These are phyloP conservation scores for Carettochelys insculpta DNA, from an alignment of 2,113 vertebrate genomes.

Conservation along the genomic window DNA sequence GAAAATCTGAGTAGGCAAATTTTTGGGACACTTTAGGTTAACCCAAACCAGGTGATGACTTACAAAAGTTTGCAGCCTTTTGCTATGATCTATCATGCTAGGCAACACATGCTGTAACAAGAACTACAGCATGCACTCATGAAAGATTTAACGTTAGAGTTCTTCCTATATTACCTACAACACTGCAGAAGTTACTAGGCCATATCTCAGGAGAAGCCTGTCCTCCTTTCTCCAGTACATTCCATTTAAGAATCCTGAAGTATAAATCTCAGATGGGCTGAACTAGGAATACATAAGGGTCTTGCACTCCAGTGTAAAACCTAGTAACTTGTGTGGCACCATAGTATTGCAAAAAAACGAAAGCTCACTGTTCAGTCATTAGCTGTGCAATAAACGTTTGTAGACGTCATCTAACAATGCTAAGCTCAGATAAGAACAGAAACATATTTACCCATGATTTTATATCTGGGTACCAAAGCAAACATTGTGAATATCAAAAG, in stretches of 20 bases:
- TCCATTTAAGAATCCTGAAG: background rate
- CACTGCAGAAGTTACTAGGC: too few relatives aligned
- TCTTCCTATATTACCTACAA: too few relatives aligned
- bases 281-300: background rate
- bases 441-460: background rate
- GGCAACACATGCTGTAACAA: background rate
- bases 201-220: too few relatives aligned
- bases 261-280: background rate
- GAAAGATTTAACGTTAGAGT: too few relatives aligned
- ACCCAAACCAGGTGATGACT: background rate
- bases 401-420: background rate
- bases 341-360: background rate
- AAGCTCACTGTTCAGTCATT: background rate
- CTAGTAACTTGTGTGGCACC: background rate
- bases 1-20: background rate
- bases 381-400: background rate
- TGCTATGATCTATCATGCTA: background rate
- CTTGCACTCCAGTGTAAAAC: background rate
- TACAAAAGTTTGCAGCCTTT: background rate
- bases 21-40: background rate
- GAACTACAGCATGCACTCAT: background rate
- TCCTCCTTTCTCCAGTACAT: too few relatives aligned
- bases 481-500: background rate
- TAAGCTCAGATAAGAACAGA: background rate
- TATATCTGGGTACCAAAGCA: background rate